Base-by-base conservation (phyloP, 2,113 vertebrate species). In the Calonectris borealis region DNA sequence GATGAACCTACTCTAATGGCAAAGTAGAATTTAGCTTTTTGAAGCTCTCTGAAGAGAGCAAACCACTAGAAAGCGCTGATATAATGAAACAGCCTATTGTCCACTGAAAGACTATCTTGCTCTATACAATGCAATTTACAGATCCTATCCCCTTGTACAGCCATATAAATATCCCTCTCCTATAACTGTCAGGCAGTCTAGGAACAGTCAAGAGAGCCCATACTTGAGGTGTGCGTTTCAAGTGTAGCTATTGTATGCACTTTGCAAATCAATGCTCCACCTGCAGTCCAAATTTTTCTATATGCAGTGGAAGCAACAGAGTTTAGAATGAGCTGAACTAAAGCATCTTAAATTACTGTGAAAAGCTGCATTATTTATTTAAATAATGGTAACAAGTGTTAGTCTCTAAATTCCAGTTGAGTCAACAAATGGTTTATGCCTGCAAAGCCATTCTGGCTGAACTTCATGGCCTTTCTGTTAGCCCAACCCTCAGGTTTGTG, bases 21-120 rank as follows among this genome's bases (percentile, higher is more conserved):
- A 87, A 91, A 90, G 75, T 6, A 73, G 78, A 94, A 88, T 91
- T 90, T 32, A 86, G 94, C 34, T 91, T 94, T 96, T 52, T 92
- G 91, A 96, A 95, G 86, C 64, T 79, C 64, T 91, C 77, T 77
- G 57, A 90, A 79, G 80, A 90, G 54, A 73, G 26, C 38, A 79
- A 91, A 85, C 31, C 0, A 0, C 51, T 51, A 62, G 78, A 92
- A 90, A 90, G 71, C 75, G 48, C 1, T 51, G 51, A 83, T 58
- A 66, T 64, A 93, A 82, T 77, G 81, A 95, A 86, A 80, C 65
- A 90, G 82, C 46, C 72, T 38, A 64, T 52, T 87, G 78, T 75
- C 48, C 82, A 36, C 54, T 60, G 55, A 91, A 85, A 88, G 42
- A 25, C 36, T 79, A 8, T 20, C 71, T 83, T 48, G 58, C 54